Evolutionary conservation across 2,113 vertebrate genomes (phyloP).

Genomic region (Muscicapa adusta): DNA sequence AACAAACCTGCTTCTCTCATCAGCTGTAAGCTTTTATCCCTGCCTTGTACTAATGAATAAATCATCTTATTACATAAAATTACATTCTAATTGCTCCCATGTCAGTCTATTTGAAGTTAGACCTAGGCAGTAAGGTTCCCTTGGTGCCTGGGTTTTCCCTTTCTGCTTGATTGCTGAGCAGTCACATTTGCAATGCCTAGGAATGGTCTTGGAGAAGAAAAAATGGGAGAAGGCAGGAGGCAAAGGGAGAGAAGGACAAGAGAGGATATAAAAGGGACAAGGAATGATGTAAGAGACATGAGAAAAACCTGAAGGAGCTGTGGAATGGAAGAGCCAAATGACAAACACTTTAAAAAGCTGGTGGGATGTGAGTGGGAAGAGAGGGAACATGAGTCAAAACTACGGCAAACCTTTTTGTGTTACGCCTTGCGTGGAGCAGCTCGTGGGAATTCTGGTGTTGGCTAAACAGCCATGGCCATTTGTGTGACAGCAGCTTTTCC

Average conservation of each 20-base stretch:
- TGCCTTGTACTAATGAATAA: slow-evolving; percentile 51
- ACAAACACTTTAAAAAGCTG: background rate
- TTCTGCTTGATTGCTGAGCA: background rate
- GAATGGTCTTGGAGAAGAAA: background rate
- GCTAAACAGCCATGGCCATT: background rate
- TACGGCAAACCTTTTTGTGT: background rate
- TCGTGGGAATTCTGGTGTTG: background rate
- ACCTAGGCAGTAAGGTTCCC: background rate
- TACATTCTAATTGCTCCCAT: background rate
- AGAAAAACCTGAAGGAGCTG: background rate
- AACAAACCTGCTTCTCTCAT: slow-evolving; percentile 29
- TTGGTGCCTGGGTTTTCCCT: background rate
- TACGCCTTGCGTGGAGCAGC: background rate
- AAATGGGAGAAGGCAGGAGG: background rate
- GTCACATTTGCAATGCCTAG: background rate
- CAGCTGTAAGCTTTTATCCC: slow-evolving; percentile 33
- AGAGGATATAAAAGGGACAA: background rate
- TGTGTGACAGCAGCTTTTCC: background rate
- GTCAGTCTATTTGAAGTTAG: slow-evolving; percentile 22
- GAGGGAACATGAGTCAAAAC: slow-evolving; percentile 11
- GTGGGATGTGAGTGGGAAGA: slow-evolving; percentile 5
- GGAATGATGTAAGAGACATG: background rate
- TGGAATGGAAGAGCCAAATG: background rate
- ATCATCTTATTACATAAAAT: slow-evolving; percentile 62
- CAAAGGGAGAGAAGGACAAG: background rate